A percentile compares a stretch with the other conserved stretches of the same genome.
Conservation (phyloP, 1,140 invertebrate species). For the Phymorhynchus buccinoides region DNA sequence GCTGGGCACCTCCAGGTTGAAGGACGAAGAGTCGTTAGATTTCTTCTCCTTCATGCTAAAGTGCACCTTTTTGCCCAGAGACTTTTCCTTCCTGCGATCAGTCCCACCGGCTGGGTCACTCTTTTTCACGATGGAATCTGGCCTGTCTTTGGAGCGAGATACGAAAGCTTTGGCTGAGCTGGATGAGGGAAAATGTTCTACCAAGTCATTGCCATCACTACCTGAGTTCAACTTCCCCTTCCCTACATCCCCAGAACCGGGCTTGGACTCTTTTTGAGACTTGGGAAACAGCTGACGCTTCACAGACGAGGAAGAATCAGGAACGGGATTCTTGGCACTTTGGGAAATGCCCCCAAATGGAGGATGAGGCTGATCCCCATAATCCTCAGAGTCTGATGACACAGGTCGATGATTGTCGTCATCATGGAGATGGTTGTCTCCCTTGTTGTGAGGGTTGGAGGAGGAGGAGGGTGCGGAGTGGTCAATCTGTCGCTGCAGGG, state of each 20-base stretch:
- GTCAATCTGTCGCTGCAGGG: constrained; percentile 60
- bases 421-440: too few relatives aligned
- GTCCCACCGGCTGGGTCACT: neutral
- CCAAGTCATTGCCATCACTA: neutral
- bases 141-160: neutral
- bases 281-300: neutral
- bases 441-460: neutral
- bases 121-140: constrained; percentile 30
- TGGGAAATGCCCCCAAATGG: too few relatives aligned
- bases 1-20: constrained; percentile 67
- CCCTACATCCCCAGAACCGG: neutral
- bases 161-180: neutral
- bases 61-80: constrained; percentile 56
- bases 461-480: neutral
- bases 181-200: neutral
- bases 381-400: too few relatives aligned
- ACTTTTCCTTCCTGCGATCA: constrained; percentile 38
- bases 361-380: too few relatives aligned
- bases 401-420: too few relatives aligned
- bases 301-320: neutral
- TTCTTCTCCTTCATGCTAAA: constrained; percentile 54
- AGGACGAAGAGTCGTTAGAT: constrained; percentile 56
- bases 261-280: neutral
- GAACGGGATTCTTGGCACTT: too few relatives aligned
- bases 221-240: neutral